Evolutionary conservation across 1,140 invertebrate genomes (phyloP).

Genomic region (Drosophila varians): DNA sequence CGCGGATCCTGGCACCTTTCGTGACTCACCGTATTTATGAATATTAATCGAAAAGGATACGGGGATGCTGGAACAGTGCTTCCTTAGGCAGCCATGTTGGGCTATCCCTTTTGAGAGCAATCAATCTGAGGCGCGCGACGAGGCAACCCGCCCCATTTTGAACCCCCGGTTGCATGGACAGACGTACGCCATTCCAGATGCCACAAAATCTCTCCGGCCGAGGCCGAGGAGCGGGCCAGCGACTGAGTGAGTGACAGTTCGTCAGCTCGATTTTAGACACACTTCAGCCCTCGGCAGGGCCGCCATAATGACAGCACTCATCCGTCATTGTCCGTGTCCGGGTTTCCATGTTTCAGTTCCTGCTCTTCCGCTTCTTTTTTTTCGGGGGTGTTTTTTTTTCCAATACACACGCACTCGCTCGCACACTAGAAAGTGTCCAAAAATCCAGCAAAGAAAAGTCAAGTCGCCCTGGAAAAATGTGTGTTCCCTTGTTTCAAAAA

Average conservation of each 20-base stretch:
- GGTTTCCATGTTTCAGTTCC: slow-evolving; percentile 34
- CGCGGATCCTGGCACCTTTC: slow-evolving; percentile 36
- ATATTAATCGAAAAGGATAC: slow-evolving; percentile 59
- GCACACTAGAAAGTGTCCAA: slow-evolving; percentile 62
- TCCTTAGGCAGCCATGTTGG: slow-evolving; percentile 36
- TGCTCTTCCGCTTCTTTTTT: slow-evolving; percentile 16
- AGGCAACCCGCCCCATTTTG: slow-evolving; percentile 21
- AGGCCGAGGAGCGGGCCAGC: slow-evolving; percentile 6
- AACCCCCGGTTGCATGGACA: slow-evolving; percentile 6
- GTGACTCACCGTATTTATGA: slow-evolving; percentile 66
- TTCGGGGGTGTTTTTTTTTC: slow-evolving; percentile 55
- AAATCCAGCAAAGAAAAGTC: slow-evolving; percentile 72
- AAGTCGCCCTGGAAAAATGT: slow-evolving; percentile 55
- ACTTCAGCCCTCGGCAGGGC: slow-evolving; percentile 49
- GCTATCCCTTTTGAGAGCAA: slow-evolving; percentile 67
- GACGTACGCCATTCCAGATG: slow-evolving; percentile 53
- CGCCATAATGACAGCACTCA: slow-evolving; percentile 74
- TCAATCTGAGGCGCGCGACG: slow-evolving; percentile 53
- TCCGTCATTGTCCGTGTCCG: slow-evolving; percentile 72
- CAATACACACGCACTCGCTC: slow-evolving; percentile 35
- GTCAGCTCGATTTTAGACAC: slow-evolving; percentile 78
- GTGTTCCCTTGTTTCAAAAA: slow-evolving; percentile 32
- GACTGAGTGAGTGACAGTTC: slow-evolving; percentile 70
- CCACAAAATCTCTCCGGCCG: slow-evolving; percentile 48
- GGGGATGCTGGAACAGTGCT: slow-evolving; percentile 45